These are phyloP conservation scores for Intellagama lesueurii DNA, from an alignment of 2,797 vertebrate species.

Conservation along the genomic window DNA sequence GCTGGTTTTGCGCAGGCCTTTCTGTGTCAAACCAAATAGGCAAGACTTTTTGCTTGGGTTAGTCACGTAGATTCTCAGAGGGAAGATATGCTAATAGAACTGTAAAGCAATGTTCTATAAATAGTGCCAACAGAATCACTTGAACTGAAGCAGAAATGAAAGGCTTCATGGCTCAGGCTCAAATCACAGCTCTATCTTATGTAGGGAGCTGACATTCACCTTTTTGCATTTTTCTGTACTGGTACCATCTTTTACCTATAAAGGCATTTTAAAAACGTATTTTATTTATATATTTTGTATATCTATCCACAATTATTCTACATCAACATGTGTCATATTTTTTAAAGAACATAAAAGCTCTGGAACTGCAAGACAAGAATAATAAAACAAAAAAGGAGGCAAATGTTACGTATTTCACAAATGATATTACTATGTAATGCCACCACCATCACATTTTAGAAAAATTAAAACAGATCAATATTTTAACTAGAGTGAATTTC, in stretches of 20 bases:
- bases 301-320: background rate
- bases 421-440: too few species aligned
- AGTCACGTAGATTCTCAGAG: constrained; percentile 63
- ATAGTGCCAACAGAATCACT: constrained; percentile 59
- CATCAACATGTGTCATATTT: background rate
- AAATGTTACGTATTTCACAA: background rate
- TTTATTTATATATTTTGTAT: background rate
- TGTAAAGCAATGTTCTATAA: constrained; percentile 69
- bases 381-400: background rate
- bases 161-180: constrained; percentile 17
- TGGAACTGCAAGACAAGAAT: background rate
- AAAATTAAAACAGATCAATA: background rate
- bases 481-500: constrained; percentile 10
- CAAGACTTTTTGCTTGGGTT: constrained; percentile 69
- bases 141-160: constrained; percentile 63
- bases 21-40: constrained; percentile 61
- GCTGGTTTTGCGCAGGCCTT: constrained; percentile 62
- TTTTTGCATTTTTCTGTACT: constrained; percentile 53
- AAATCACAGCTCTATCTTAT: constrained; percentile 1
- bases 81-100: constrained; percentile 68
- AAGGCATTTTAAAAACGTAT: constrained; percentile 17
- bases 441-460: background rate
- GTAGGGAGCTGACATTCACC: constrained; percentile 62
- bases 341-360: background rate
- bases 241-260: constrained; percentile 33